A percentile compares a stretch with the other conserved stretches of the same genome.
These are phyloP conservation scores for Chrysina gloriosa DNA, from an alignment of 2,888 invertebrate species.

Conservation along the genomic window DNA sequence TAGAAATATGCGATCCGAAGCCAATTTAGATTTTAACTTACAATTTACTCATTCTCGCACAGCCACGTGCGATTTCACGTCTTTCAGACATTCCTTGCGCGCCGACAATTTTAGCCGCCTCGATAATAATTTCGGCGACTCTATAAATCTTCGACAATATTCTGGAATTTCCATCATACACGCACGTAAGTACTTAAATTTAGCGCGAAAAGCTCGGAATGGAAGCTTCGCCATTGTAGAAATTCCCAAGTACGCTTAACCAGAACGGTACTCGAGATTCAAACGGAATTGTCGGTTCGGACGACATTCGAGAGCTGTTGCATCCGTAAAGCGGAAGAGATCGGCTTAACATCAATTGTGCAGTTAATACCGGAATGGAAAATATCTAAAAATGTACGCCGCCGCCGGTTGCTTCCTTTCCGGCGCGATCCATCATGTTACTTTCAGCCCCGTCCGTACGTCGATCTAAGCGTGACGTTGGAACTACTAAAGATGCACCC, in stretches of 20 bases:
- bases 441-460: conserved; percentile 20
- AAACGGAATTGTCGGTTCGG: neutral
- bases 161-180: too few relatives aligned
- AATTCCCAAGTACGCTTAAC: neutral
- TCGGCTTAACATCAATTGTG: conserved; percentile 47
- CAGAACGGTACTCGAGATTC: neutral
- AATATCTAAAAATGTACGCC: conserved; percentile 31
- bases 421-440: conserved; percentile 28
- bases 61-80: too few relatives aligned
- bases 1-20: too few relatives aligned
- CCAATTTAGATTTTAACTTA: too few relatives aligned
- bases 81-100: too few relatives aligned
- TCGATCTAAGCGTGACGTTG: conserved; percentile 34
- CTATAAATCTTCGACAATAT: too few relatives aligned
- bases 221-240: neutral
- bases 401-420: conserved; percentile 6
- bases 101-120: too few relatives aligned
- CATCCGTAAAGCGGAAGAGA: conserved; percentile 42
- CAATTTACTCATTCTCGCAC: too few relatives aligned
- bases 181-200: neutral
- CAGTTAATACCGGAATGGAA: conserved; percentile 39
- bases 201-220: neutral
- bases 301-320: conserved; percentile 16
- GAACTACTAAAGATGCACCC: conserved; percentile 53
- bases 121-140: too few relatives aligned